phyloP scores from a whole-genome alignment of 2,113 vertebrate genomes.

The Psophia crepitans region DNA sequence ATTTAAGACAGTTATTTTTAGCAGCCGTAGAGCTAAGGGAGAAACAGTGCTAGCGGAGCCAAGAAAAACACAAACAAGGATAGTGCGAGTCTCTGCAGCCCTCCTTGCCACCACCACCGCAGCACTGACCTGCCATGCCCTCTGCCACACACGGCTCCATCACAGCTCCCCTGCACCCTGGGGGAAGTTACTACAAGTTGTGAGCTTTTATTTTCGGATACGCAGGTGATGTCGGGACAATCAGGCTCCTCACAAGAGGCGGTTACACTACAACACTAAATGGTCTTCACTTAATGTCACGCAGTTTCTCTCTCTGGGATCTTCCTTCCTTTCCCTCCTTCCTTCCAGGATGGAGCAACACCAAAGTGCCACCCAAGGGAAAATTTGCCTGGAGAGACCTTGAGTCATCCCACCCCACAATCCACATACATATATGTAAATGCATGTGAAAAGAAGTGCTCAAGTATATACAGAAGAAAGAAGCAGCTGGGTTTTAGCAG shows the following conservation, averaged over 20 bases:
- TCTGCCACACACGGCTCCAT: neutral
- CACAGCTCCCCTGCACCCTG: fast-evolving
- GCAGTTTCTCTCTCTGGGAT: neutral
- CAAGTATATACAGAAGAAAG: neutral
- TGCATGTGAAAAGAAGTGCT: neutral
- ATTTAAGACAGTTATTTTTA: neutral
- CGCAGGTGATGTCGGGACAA: fast-evolving
- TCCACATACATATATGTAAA: neutral
- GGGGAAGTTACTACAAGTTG: neutral
- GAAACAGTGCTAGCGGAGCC: neutral
- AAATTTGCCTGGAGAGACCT: neutral
- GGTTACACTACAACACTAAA: neutral
- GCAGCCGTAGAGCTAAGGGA: neutral
- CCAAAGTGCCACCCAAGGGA: neutral
- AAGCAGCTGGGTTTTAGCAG: neutral
- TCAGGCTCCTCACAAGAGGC: neutral
- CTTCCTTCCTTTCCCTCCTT: neutral
- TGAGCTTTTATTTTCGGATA: neutral
- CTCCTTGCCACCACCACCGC: neutral
- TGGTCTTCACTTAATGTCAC: fast-evolving
- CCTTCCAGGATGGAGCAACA: fast-evolving
- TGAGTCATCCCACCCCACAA: neutral
- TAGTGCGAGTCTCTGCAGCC: neutral
- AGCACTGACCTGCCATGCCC: neutral
- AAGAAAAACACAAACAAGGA: neutral